These are phyloP conservation scores for Myoxocephalus aenaeus DNA, from an alignment of 2,797 vertebrate species.

Conservation along the genomic window DNA sequence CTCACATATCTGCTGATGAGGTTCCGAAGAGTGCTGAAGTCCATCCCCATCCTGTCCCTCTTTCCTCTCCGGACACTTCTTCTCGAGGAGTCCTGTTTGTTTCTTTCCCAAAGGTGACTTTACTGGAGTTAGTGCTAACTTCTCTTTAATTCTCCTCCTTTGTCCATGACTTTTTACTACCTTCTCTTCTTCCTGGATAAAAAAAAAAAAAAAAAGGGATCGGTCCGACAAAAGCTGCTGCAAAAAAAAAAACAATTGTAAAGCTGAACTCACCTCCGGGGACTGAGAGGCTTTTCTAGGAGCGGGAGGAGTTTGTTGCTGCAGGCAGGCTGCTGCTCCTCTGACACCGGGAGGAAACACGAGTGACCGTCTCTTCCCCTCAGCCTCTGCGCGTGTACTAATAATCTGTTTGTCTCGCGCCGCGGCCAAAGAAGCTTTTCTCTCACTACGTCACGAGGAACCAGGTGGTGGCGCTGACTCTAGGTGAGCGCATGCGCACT, in stretches of 20 bases:
- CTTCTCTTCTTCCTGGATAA: conserved; percentile 42
- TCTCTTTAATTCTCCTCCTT: conserved; percentile 58
- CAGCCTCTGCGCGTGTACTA: conserved; percentile 39
- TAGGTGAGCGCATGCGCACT: conserved; percentile 80
- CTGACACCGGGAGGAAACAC: neutral
- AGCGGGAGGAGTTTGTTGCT: conserved; percentile 14
- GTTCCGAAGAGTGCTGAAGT: conserved; percentile 90
- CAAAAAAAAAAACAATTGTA: accelerated
- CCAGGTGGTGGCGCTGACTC: conserved; percentile 60
- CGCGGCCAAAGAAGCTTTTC: conserved; percentile 70
- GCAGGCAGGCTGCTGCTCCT: conserved; percentile 24
- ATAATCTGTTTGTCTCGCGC: conserved; percentile 69
- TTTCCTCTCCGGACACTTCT: conserved; percentile 15
- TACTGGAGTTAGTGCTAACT: conserved; percentile 63
- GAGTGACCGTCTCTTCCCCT: neutral
- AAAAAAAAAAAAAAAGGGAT: neutral
- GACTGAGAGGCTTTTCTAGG: neutral
- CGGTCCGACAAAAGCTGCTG: neutral
- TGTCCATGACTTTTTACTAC: conserved; percentile 75
- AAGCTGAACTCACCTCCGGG: conserved; percentile 32
- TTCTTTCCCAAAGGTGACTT: conserved; percentile 28
- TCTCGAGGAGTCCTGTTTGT: conserved; percentile 18
- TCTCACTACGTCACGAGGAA: conserved; percentile 79
- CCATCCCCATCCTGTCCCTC: conserved; percentile 85
- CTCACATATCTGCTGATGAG: conserved; percentile 96